phyloP scores from a whole-genome alignment of 37 sponge, comb jelly and placozoan species.

The Theonella swinhoei region DNA sequence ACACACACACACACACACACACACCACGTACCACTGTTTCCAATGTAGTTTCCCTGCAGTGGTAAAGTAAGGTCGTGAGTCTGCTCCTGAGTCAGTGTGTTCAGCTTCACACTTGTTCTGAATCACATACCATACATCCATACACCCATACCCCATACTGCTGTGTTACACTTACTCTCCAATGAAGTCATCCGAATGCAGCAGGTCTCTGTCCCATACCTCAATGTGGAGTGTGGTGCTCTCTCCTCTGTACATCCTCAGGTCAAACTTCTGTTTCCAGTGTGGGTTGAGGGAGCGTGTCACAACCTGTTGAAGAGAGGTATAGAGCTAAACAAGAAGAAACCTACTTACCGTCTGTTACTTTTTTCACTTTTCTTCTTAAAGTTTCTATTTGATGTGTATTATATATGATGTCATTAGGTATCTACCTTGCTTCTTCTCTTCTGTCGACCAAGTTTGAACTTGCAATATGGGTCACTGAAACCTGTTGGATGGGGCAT shows the following conservation, averaged over 20 bases:
- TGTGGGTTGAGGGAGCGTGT: constrained; percentile 77
- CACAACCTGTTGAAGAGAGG: constrained; percentile 41
- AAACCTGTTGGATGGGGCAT: constrained; percentile 14
- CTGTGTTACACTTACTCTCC: constrained; percentile 68
- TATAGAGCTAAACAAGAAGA: not conserved
- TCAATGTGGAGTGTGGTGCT: constrained; percentile 70
- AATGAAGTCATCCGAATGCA: constrained; percentile 83
- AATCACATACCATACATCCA: not conserved
- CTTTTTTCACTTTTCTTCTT: not conserved
- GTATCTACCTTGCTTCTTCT: constrained; percentile 79
- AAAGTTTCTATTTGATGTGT: not conserved
- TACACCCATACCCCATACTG: not conserved
- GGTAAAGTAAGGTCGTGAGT: constrained; percentile 55
- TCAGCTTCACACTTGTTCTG: constrained; percentile 66
- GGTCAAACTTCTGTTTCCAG: constrained; percentile 90
- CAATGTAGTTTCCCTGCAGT: constrained; percentile 24
- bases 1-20: too few species aligned
- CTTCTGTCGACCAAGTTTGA: constrained; percentile 82
- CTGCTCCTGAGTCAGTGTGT: constrained; percentile 23
- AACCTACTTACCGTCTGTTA: not conserved
- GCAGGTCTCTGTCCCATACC: constrained; percentile 86
- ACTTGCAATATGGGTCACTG: constrained; percentile 96
- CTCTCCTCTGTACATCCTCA: constrained; percentile 81
- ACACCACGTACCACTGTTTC: too few species aligned
- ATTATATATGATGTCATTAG: not conserved